Conservation (phyloP, 2,797 vertebrate genomes). For the Coilia nasus region DNA sequence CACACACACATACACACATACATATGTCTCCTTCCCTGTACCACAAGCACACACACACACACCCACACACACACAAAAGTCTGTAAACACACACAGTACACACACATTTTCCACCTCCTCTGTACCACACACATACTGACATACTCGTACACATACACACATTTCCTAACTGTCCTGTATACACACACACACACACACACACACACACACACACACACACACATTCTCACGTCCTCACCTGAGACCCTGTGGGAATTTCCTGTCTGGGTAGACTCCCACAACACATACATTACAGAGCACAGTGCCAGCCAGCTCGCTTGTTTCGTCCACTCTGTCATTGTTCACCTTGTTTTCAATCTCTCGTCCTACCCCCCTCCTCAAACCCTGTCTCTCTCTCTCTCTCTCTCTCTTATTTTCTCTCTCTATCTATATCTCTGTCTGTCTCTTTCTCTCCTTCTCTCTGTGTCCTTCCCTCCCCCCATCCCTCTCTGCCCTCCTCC, state of each 20-base stretch:
- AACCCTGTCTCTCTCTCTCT: not conserved
- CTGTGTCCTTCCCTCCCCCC: not conserved
- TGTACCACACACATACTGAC: not conserved
- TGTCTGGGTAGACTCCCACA: not conserved
- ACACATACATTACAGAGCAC: not conserved
- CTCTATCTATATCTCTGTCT: not conserved
- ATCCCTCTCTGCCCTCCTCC: not conserved
- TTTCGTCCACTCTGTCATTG: not conserved
- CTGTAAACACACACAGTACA: not conserved
- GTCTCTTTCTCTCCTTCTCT: not conserved
- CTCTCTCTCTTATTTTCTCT: not conserved
- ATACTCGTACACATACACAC: not conserved
- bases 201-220: not conserved
- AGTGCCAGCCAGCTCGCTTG: not conserved
- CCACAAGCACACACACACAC: not conserved
- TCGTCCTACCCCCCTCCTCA: not conserved
- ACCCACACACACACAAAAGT: not conserved
- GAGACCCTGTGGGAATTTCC: not conserved
- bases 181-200: not conserved
- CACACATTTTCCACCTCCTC: not conserved
- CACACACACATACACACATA: not conserved
- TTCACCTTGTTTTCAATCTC: constrained; percentile 9
- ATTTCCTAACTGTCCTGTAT: not conserved
- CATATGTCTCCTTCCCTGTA: not conserved
- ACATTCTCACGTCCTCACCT: not conserved